Evolutionary conservation across 2,113 vertebrate species (phyloP), one percentile per base, ranked within the genome.

Genomic region (Syngnathoides biaculeatus): DNA sequence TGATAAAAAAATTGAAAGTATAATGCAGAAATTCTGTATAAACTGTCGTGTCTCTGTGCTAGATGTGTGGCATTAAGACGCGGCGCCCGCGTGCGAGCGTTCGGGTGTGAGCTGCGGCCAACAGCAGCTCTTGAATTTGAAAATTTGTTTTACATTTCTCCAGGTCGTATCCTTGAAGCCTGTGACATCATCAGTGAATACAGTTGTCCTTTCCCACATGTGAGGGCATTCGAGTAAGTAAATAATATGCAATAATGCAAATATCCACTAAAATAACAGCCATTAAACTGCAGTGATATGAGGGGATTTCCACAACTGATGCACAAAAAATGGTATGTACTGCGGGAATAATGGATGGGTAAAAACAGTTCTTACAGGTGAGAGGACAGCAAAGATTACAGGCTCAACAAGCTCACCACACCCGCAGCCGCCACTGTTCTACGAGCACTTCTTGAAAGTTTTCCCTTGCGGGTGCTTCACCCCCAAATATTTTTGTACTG

Each of bases 361-460:
- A 26, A 55, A 11, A 14, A 26, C 22, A 13, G 13, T 53, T 11
- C 10, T 14, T 2, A 15, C 42, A 43, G 30, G 30, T 35, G 2
- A 35, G 30, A 35, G 30, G 30, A 35, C 3, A 35, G 30, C 30
- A 35, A 35, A 35, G 30, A 35, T 35, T 35, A 35, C 30, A 5
- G 30, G 30, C 30, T 35, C 30, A 35, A 35, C 30, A 5, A 35
- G 30, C 30, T 35, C 6, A 35, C 30, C 30, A 35, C 30, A 35
- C 47, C 14, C 0, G 47, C 47, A 50, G 47, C 20, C 9, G 19
- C 47, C 47, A 50, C 30, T 35, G 30, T 35, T 35, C 30, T 35
- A 35, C 47, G n/a, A n/a, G 47, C 20, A n/a, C 22, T 55, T 55
- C 22, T 55, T 79, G 53, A 81, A 84, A 86, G 79, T 84, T 87